Conservation (phyloP, 2,797 vertebrate species). For the Scyliorhinus canicula region DNA sequence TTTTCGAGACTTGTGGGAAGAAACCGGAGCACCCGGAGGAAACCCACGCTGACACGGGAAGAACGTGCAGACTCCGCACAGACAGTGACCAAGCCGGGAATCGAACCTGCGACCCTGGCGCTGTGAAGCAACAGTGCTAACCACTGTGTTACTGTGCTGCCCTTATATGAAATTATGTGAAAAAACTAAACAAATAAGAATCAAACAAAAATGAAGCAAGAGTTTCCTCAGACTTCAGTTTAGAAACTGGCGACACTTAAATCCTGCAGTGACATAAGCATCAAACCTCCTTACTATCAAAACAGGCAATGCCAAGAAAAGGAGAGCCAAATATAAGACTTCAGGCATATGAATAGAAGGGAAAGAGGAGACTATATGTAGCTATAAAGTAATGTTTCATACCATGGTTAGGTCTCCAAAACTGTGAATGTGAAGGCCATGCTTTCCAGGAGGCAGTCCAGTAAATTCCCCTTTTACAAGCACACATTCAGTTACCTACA, state of each 20-base stretch:
- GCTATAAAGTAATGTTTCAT: too few relatives aligned
- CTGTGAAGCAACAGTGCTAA: too few relatives aligned
- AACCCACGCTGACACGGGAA: too few relatives aligned
- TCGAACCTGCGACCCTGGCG: too few relatives aligned
- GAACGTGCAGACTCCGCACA: too few relatives aligned
- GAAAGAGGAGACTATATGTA: background rate
- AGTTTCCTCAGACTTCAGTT: background rate
- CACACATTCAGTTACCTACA: background rate
- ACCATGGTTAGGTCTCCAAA: slow-evolving; percentile 33
- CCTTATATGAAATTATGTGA: too few relatives aligned
- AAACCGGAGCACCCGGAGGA: too few relatives aligned
- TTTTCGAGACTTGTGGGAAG: too few relatives aligned
- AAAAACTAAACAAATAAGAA: background rate
- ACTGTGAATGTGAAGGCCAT: slow-evolving; percentile 8
- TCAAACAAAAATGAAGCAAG: background rate
- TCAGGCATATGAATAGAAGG: background rate
- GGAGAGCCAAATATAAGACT: background rate
- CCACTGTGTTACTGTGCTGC: too few relatives aligned
- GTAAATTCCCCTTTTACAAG: slow-evolving; percentile 20
- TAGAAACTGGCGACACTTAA: background rate
- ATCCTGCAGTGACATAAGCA: background rate
- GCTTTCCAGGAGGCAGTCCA: slow-evolving; percentile 29
- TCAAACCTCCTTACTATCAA: background rate
- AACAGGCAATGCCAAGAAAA: background rate
- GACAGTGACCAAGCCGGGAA: too few relatives aligned